A percentile compares a stretch with the other conserved stretches of the same genome.
Evolutionary conservation across 2,113 vertebrate genomes (phyloP).

Genomic region (Prionailurus viverrinus): DNA sequence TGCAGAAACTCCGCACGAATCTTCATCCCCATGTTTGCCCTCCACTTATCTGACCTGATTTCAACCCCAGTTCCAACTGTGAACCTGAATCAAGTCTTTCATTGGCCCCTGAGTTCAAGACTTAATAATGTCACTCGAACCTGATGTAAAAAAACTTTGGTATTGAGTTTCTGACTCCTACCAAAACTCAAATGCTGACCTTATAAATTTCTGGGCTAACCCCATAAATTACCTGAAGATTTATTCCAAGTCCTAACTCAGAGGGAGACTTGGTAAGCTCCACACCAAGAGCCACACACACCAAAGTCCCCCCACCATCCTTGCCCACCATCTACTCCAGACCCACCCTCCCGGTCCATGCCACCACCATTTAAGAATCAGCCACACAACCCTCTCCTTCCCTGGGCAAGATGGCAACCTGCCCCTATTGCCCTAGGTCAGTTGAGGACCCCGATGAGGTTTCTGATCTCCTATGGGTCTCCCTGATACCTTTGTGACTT

Average conservation of each 20-base stretch:
- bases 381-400: not conserved
- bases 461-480: not conserved
- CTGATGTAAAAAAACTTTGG: not conserved
- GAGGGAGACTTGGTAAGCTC: not conserved
- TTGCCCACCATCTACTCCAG: not conserved
- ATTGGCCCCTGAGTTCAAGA: conserved; percentile 13
- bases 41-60: not conserved
- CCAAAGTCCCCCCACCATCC: not conserved
- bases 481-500: not conserved
- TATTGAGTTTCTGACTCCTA: conserved; percentile 40
- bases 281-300: not conserved
- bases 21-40: not conserved
- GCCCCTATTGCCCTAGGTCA: not conserved
- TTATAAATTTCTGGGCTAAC: not conserved
- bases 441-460: not conserved
- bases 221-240: not conserved
- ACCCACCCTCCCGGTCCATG: not conserved
- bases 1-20: not conserved
- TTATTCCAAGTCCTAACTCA: not conserved
- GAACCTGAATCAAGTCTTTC: not conserved
- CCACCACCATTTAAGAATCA: not conserved
- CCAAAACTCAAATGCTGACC: not conserved
- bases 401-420: not conserved
- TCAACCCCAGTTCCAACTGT: not conserved
- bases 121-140: not conserved